These are phyloP conservation scores for Erebia epiphron DNA, from an alignment of 2,888 invertebrate genomes.

Conservation along the genomic window DNA sequence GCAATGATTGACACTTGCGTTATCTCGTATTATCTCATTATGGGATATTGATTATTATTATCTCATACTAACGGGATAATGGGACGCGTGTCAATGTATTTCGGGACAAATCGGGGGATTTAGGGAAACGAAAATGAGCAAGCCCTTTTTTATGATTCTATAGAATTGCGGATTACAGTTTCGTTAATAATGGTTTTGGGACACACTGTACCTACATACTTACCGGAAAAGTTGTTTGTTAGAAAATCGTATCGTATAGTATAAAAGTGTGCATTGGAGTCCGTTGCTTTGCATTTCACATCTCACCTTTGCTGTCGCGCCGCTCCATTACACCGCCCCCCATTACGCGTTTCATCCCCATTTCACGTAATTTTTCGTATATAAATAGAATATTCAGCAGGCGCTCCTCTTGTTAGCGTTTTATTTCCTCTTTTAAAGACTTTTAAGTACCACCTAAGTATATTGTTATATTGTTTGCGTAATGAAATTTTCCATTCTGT, in stretches of 20 bases:
- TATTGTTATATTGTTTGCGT: too few species aligned
- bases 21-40: slow-evolving; percentile 29
- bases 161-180: slow-evolving; percentile 21
- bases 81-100: slow-evolving; percentile 34
- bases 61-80: slow-evolving; percentile 21
- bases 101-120: slow-evolving; percentile 30
- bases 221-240: background rate
- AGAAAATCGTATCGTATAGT: slow-evolving; percentile 7
- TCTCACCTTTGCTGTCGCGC: slow-evolving; percentile 24
- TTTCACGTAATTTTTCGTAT: slow-evolving; percentile 28
- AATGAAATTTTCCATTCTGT: too few species aligned
- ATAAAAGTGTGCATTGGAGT: slow-evolving; percentile 1
- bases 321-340: slow-evolving; percentile 25
- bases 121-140: slow-evolving; percentile 31
- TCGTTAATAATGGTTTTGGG: slow-evolving; percentile 12
- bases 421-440: slow-evolving; percentile 12
- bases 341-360: slow-evolving; percentile 10
- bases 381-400: slow-evolving; percentile 31
- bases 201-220: too few species aligned
- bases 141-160: slow-evolving; percentile 27
- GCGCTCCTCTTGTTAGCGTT: slow-evolving; percentile 16
- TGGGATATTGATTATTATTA: slow-evolving; percentile 23
- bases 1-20: slow-evolving; percentile 41
- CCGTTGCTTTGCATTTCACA: slow-evolving; percentile 30
- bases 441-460: background rate